Evolutionary conservation across 1,140 invertebrate genomes (phyloP), one percentile per base, ranked within the genome.

Genomic region (Agrypnia vestita): DNA sequence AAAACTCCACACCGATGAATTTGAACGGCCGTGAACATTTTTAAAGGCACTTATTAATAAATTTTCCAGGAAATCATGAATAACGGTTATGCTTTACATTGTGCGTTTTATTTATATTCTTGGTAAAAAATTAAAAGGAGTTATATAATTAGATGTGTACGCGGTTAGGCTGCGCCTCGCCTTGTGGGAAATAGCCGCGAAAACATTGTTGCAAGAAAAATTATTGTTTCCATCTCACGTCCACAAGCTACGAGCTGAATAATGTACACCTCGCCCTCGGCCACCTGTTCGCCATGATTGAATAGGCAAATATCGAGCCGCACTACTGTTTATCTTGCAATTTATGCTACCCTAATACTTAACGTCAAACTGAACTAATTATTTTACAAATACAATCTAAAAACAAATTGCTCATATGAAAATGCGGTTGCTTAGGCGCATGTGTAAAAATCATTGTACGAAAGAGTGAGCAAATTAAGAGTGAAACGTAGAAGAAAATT

Each of bases 251-350:
- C 21, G 77, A 21, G 64, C 11, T 9, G 77, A 74, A 74, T 71
- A 72, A 15, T 49, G 49, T 78, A 56, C 76, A 71, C 12, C 13
- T 17, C 43, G 44, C 47, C 19, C 19, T 44, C 17, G 61, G 44
- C 62, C 74, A 76, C 79, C 74, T 80, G 74, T 80, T 80, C 74
- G 15, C 79, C 47, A 61, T 76, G 59, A 80, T 80, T 80, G 73
- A 80, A 62, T 62, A 80, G 76, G 69, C 76, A 80, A 80, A 80
- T 64, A 76, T 80, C 59, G 59, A 80, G 71, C 69, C 72, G 53
- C 11, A 19, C 56, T 13, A 43, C 61, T 71, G 72, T 75, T 59
- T 56, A 49, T 73, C 10, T 35, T 59, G 47, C 35, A 17, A 4
- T 80, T 43, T 75, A 43, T 75, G 78, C 8, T 55, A 6, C 17